Evolutionary conservation across 1,140 invertebrate species (phyloP), one percentile per base, ranked within the genome.

Genomic region (Tetramorium alpestre): DNA sequence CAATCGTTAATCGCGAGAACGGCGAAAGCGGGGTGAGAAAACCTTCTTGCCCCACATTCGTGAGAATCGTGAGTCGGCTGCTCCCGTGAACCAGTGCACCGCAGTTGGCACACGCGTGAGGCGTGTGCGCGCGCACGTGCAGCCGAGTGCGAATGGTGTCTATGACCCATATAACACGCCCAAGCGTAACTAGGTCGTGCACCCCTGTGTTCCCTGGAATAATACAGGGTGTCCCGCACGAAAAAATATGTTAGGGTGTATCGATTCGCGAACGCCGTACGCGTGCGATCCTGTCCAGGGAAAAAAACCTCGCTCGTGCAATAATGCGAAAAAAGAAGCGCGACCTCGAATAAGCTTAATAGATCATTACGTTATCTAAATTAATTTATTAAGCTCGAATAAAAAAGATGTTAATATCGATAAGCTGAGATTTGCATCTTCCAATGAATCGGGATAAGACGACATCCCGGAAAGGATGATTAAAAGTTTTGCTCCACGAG

Each of bases 161-260:
- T 95, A 94, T 95, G 94, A 95, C 94, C 94, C 88, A 94, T 94
- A 95, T 94, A 95, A 93, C 90, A 91, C 93, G 92, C 92, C 92
- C 92, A 91, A 93, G 91, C 93, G 93, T 93, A 95, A 94, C 93
- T 95, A 89, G 94, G 94, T 95, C 94, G 90, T 94, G 93, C 89
- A 94, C 94, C 94, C 41, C 69, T 75, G 92, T 93, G 93, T 93
- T 93, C 93, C 93, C 94, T 94, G 94, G 94, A 93, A 95, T 95
- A 93, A 94, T 95, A 95, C 92, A 91, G 93, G 94, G 94, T 95
- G 94, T 94, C 91, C 92, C 28, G 62, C 18, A 86, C 86, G 67
- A 56, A 64, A 75, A 80, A 76, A 84, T 67, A 47, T 47, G 56
- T 54, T 65, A 28, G 28, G 75, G 41, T 49, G 65, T 85, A 85